Base-by-base conservation (phyloP, 2,888 invertebrate genomes). In the Galeopsomyia nigrocyanea region DNA sequence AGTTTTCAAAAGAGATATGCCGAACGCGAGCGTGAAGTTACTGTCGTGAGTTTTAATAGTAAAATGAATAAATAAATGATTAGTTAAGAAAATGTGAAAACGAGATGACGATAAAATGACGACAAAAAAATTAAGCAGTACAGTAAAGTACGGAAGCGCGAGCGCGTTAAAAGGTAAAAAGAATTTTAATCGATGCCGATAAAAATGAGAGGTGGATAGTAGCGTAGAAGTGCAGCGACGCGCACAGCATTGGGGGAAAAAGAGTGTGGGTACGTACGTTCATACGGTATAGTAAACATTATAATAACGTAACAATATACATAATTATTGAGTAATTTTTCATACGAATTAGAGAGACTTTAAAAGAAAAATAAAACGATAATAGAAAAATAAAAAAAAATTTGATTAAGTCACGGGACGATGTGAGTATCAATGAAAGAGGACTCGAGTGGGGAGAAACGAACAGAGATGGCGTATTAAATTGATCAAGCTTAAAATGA, bases 261-360 rank as follows among this genome's bases (percentile, higher is more conserved):
- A 68, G 61, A 64, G 57, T 26, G 65, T 64, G 47, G 66, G 62
- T 39, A 39, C 10, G 67, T 53, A 64, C 31, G 60, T 73, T 68
- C 68, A 61, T 74, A 72, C 62, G 65, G 53, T 70, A 62, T 71
- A 73, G 75, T 73, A 74, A 61, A 76, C 65, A 69, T 57, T 67
- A 70, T 63, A 75, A 75, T 74, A 51, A 76, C 71, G 73, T 57
- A 74, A 68, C 56, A 14, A 72, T 77, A 76, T 80, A 66, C 49
- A 66, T 66, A 73, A 78, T 80, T 80, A 80, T 75, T 73, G 78
- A 79, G 78, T 81, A 80, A 81, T 80, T 82, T 82, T 82, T 82
- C 81, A 81, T 81, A 82, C 82, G 76, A 82, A 76, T 73, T 77
- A 77, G 75, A 71, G 69, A 76, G 61, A 73, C 66, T 73, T 68